These are phyloP conservation scores for Ceratosolen fusciceps DNA, from an alignment of 1,140 invertebrate species.

Conservation along the genomic window DNA sequence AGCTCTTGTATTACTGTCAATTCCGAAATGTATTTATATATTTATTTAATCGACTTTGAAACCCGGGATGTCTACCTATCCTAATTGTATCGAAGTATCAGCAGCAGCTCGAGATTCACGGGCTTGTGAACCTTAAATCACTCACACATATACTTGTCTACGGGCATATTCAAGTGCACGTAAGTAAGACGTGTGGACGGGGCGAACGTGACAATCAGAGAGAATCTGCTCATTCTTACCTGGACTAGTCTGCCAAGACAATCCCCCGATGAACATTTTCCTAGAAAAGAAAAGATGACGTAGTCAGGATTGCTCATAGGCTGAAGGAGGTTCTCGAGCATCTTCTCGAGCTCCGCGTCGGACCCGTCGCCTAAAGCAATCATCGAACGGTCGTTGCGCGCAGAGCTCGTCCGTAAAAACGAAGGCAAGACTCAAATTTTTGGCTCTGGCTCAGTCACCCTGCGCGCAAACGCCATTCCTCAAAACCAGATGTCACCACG, in stretches of 20 bases:
- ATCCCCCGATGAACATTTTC: constrained; percentile 99
- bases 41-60: no score
- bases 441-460: constrained; percentile 56
- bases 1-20: no score
- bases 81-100: no score
- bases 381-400: constrained; percentile 58
- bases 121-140: no score
- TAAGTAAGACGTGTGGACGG: background rate
- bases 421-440: constrained; percentile 54
- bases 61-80: no score
- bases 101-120: no score
- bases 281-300: constrained; percentile 75
- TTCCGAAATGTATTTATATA: no score
- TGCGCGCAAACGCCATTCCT: constrained; percentile 54
- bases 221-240: constrained; percentile 77
- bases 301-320: constrained; percentile 34
- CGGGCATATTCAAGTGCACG: no score
- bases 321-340: background rate
- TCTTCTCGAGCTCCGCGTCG: background rate
- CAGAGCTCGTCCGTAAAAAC: constrained; percentile 49
- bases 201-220: background rate
- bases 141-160: no score
- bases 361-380: constrained; percentile 51
- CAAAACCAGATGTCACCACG: constrained; percentile 65
- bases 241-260: constrained; percentile 99